phyloP scores from a whole-genome alignment of 2,797 vertebrate genomes.

The Poeciliopsis turneri region DNA sequence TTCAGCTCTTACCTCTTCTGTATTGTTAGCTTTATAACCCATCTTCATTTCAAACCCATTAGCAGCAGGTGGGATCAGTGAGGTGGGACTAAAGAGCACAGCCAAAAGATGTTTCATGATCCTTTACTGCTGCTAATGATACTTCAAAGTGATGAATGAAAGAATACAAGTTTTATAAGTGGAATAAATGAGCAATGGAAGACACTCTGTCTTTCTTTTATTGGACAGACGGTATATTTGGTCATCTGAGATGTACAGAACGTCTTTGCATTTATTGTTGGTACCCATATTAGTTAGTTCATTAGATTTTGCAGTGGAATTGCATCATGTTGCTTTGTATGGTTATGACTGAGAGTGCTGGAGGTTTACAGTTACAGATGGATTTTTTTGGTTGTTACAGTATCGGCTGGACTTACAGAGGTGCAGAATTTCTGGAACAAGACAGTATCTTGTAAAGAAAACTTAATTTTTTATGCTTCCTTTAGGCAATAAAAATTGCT shows the following conservation, averaged over 20 bases:
- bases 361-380: conserved; percentile 44
- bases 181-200: conserved; percentile 19
- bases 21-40: conserved; percentile 12
- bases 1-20: conserved; percentile 3
- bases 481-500: neutral
- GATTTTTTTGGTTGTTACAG: conserved; percentile 52
- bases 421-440: conserved; percentile 13
- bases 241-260: neutral
- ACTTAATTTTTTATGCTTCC: conserved; percentile 1
- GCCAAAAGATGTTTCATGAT: conserved; percentile 36
- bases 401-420: conserved; percentile 20
- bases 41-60: conserved; percentile 25
- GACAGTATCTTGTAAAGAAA: conserved; percentile 22
- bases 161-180: conserved; percentile 9
- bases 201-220: neutral
- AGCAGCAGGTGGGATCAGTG: conserved; percentile 27
- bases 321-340: conserved; percentile 36
- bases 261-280: conserved; percentile 11
- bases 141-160: conserved; percentile 38
- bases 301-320: conserved; percentile 7
- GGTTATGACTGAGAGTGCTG: conserved; percentile 34
- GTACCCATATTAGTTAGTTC: conserved; percentile 19
- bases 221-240: conserved; percentile 9
- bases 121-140: conserved; percentile 31
- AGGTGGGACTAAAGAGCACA: conserved; percentile 18